These are phyloP conservation scores for Stramonita haemastoma DNA, from an alignment of 2,888 invertebrate genomes.

Conservation along the genomic window DNA sequence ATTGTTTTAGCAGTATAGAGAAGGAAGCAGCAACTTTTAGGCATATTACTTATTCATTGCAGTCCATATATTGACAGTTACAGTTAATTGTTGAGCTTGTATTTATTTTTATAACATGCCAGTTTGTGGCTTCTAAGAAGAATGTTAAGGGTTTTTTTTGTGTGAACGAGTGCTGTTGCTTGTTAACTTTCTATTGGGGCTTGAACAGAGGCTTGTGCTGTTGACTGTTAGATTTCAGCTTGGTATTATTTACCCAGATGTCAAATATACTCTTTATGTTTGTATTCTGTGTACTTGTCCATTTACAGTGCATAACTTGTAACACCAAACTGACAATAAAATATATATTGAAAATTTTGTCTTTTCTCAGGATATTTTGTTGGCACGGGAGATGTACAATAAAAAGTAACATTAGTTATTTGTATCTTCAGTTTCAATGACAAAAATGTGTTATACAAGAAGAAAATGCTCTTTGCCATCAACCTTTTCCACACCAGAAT, in stretches of 20 bases:
- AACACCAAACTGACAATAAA: constrained; percentile 47
- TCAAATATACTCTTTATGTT: constrained; percentile 43
- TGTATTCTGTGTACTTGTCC: constrained; percentile 49
- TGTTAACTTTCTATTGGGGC: not conserved
- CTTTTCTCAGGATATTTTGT: not conserved
- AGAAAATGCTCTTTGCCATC: too few species aligned
- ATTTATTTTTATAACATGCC: too few species aligned
- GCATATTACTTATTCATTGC: too few species aligned
- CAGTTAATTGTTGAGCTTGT: too few species aligned
- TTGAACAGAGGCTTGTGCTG: constrained; percentile 9
- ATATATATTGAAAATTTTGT: constrained; percentile 42
- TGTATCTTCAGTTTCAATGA: too few species aligned
- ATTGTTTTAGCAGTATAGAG: too few species aligned
- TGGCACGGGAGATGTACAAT: too few species aligned
- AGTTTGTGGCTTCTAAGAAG: not conserved
- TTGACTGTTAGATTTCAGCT: not conserved
- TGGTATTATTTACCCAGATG: constrained; percentile 43
- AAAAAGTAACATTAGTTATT: too few species aligned
- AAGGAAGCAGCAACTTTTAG: too few species aligned
- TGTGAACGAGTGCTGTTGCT: constrained; percentile 9
- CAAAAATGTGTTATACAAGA: too few species aligned
- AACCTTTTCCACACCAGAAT: too few species aligned
- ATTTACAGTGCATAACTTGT: constrained; percentile 44
- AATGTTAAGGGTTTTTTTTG: not conserved
- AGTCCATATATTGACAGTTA: too few species aligned